Evolutionary conservation across 2,888 invertebrate species (phyloP).

Genomic region (Shargacucullia verbasci): DNA sequence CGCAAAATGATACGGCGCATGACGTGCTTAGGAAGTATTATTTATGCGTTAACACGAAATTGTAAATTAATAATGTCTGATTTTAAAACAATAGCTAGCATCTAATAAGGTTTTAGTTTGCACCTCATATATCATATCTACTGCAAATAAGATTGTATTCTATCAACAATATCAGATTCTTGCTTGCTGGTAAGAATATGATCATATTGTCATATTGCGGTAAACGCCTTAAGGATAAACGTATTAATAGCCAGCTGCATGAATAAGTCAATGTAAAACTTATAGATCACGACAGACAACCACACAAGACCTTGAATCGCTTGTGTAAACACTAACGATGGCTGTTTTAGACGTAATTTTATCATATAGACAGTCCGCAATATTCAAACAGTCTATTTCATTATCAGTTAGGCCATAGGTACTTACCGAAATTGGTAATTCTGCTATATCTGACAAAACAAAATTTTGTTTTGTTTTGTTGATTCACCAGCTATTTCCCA

Average conservation of each 20-base stretch:
- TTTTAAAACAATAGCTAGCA: slow-evolving; percentile 10
- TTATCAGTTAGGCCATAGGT: background rate
- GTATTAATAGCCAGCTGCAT: slow-evolving; percentile 25
- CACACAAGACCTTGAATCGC: slow-evolving; percentile 59
- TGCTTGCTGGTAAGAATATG: slow-evolving; percentile 22
- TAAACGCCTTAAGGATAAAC: slow-evolving; percentile 18
- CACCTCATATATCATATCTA: slow-evolving; percentile 32
- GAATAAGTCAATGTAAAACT: slow-evolving; percentile 20
- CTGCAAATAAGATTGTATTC: background rate
- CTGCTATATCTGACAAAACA: too few species aligned
- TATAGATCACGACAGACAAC: slow-evolving; percentile 44
- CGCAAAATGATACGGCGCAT: slow-evolving; percentile 46
- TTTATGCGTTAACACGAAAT: slow-evolving; percentile 13
- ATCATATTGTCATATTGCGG: slow-evolving; percentile 8
- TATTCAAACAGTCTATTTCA: slow-evolving; percentile 8
- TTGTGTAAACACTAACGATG: slow-evolving; percentile 20
- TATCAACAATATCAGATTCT: slow-evolving; percentile 22
- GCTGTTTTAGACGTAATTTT: slow-evolving; percentile 27
- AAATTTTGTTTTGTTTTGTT: too few species aligned
- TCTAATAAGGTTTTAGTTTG: slow-evolving; percentile 28
- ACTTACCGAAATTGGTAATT: background rate
- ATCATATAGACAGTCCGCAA: slow-evolving; percentile 18
- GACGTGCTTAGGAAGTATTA: slow-evolving; percentile 32
- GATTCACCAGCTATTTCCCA: too few species aligned
- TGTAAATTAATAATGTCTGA: slow-evolving; percentile 10